Percentiles rank a stretch among this genome's conserved stretches.
phyloP scores from a whole-genome alignment of 2,888 invertebrate species.

The Drosophila basisetae region DNA sequence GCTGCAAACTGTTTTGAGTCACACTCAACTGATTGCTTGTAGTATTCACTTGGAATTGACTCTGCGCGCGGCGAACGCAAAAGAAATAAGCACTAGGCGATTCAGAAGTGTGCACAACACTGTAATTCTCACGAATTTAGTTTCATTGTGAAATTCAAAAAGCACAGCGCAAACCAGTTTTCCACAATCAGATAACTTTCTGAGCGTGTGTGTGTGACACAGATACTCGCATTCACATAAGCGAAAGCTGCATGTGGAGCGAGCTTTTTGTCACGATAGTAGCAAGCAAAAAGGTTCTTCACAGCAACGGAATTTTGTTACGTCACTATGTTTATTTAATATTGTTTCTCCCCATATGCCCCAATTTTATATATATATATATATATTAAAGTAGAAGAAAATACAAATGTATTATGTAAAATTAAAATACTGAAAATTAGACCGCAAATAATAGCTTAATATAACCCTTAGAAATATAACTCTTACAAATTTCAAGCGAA shows the following conservation, averaged over 20 bases:
- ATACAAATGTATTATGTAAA: no score
- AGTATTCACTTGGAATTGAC: conserved; percentile 62
- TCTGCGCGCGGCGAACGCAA: neutral
- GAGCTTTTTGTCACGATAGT: conserved; percentile 26
- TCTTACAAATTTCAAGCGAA: neutral
- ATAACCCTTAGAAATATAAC: neutral
- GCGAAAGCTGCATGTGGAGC: conserved; percentile 22
- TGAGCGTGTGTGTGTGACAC: conserved; percentile 27
- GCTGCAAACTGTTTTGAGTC: conserved; percentile 34
- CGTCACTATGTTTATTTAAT: conserved; percentile 8
- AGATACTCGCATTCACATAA: conserved; percentile 18
- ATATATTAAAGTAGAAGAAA: neutral
- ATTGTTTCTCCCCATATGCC: neutral
- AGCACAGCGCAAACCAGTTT: conserved; percentile 69
- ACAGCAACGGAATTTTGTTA: neutral
- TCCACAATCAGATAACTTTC: conserved; percentile 58
- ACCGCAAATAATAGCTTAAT: neutral
- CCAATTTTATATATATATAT: neutral
- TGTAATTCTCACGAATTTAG: conserved; percentile 66
- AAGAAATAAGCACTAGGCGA: conserved; percentile 7
- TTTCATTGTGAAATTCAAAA: conserved; percentile 84
- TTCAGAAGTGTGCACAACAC: conserved; percentile 40
- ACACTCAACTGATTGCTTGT: conserved; percentile 66
- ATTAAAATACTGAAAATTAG: neutral
- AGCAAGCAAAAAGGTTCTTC: conserved; percentile 17